These are phyloP conservation scores for Zoanthus sociatus DNA, from an alignment of 92 coral and sea anemone species.

Conservation along the genomic window DNA sequence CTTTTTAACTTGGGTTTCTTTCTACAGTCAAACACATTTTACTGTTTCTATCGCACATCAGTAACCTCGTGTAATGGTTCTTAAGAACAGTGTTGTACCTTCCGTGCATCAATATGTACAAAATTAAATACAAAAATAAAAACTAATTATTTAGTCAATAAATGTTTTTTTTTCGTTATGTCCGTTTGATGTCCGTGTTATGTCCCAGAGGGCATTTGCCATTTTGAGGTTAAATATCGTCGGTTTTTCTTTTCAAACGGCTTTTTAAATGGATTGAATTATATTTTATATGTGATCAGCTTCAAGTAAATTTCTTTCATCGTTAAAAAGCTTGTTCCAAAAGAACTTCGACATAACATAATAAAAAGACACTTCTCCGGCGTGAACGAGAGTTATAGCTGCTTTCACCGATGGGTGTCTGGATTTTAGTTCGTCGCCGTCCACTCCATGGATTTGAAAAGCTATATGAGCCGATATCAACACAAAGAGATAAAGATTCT, in stretches of 20 bases:
- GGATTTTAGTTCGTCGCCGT: background rate
- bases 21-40: too few relatives aligned
- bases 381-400: conserved; percentile 27
- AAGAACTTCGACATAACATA: conserved; percentile 54
- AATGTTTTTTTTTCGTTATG: too few relatives aligned
- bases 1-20: background rate
- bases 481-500: conserved; percentile 49
- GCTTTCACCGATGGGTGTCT: conserved; percentile 32
- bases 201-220: too few relatives aligned
- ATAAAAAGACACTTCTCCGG: conserved; percentile 58
- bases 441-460: conserved; percentile 49
- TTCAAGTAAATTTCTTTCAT: conserved; percentile 42
- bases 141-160: too few relatives aligned
- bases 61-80: too few relatives aligned
- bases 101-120: too few relatives aligned
- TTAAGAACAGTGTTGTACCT: too few relatives aligned
- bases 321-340: conserved; percentile 63
- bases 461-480: conserved; percentile 55
- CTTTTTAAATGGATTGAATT: background rate
- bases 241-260: background rate
- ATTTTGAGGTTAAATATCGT: background rate
- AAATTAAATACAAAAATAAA: too few relatives aligned
- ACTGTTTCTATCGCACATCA: too few relatives aligned
- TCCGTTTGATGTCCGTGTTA: too few relatives aligned
- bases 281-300: conserved; percentile 20